Evolutionary conservation across 2,797 vertebrate species (phyloP), one percentile per base, ranked within the genome.

Genomic region (Poecile montanus): DNA sequence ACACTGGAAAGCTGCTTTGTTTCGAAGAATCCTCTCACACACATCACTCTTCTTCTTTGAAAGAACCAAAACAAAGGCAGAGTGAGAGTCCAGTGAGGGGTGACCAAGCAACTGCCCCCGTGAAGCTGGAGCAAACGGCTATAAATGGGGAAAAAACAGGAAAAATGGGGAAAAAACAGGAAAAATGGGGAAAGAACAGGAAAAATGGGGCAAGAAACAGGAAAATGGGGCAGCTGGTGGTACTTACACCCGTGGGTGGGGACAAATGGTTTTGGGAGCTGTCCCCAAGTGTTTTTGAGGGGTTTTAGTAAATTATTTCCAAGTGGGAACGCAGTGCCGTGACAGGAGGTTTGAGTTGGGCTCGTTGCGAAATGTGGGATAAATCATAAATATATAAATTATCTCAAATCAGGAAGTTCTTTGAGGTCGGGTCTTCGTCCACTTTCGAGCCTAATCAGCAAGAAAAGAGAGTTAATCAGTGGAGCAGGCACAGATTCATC

Each of bases 201-300:
- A 21, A 36, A 80, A 58, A 63, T 3, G 25, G 58, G 71, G 25
- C 50, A 36, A 54, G 18, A 26, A 1, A 9, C 7, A 20, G 44
- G 17, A 21, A 36, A 80, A 58, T 5, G 30, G 60, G 75, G 30
- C 54, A 40, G 44, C 16, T 8, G 27, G 42, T 9, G 83, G 60
- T 12, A 84, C 96, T 96, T 50, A 96, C 96, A 79, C 96, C 96
- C 0, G 5, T 54, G 42, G 10, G 36, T 0, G 45, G 42, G 3
- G 93, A 90, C 96, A 96, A 53, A 57, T 79, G 6, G 2, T 2
- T 60, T 22, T 26, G 19, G 34, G 40, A 5, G 0, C 0, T 5
- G 11, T 0, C 47, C 8, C 4, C 8, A 1, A 1, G 3, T 2
- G 16, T 66, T 22, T 50, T 11, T 0, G 2, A n/a, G 15, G 27